phyloP scores from a whole-genome alignment of 2,113 vertebrate genomes.

The Speoplatyrhinus poulsoni region DNA sequence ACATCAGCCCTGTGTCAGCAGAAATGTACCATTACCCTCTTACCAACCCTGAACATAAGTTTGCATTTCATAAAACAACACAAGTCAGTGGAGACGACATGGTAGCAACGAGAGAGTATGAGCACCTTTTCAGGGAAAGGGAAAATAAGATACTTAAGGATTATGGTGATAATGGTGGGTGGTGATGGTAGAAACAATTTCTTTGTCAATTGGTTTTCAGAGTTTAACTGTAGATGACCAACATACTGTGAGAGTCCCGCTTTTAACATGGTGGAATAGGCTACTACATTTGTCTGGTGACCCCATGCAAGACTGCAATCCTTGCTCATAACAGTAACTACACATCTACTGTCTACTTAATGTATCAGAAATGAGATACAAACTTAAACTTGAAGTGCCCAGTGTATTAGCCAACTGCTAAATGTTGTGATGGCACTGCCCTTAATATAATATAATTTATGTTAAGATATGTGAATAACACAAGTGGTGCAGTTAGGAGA shows the following conservation, averaged over 20 bases:
- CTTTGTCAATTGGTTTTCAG: neutral
- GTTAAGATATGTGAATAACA: no score
- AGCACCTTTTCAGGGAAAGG: neutral
- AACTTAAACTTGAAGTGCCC: no score
- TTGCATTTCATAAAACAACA: neutral
- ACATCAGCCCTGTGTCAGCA: slow-evolving; percentile 46
- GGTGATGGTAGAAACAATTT: neutral
- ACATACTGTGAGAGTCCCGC: no score
- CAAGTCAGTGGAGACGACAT: neutral
- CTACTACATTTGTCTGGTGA: no score
- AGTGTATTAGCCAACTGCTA: no score
- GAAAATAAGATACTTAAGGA: neutral
- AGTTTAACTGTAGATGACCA: neutral
- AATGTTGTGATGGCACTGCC: no score
- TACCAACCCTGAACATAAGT: slow-evolving; percentile 3
- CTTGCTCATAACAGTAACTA: no score
- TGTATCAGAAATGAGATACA: no score
- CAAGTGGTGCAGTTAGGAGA: slow-evolving; percentile 28
- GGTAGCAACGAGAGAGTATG: neutral
- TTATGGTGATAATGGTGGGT: neutral
- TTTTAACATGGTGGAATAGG: no score
- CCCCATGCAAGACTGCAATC: no score
- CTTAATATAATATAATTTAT: no score
- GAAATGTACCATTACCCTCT: slow-evolving; percentile 22
- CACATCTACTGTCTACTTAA: no score